phyloP scores from a whole-genome alignment of 1,140 invertebrate genomes.

The Aradophagus sp. region DNA sequence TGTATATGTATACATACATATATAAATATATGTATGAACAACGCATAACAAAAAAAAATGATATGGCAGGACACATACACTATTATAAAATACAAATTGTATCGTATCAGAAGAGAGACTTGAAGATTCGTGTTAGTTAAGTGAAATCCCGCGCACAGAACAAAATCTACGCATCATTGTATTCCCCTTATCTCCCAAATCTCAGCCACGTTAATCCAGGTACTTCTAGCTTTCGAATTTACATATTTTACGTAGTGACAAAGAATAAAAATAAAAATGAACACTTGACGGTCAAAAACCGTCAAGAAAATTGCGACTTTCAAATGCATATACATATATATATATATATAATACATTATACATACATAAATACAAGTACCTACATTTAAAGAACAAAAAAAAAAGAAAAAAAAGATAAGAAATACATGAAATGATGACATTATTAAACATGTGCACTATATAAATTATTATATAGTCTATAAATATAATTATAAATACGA shows the following conservation, averaged over 20 bases:
- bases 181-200: conserved; percentile 37
- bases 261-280: conserved; percentile 13
- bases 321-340: conserved; percentile 57
- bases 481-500: conserved; percentile 63
- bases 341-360: conserved; percentile 60
- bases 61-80: too few species aligned
- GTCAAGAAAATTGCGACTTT: conserved; percentile 49
- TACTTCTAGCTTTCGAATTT: conserved; percentile 66
- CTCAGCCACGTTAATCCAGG: conserved; percentile 49
- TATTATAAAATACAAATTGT: too few species aligned
- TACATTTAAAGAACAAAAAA: conserved; percentile 26
- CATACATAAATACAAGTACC: conserved; percentile 61
- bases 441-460: conserved; percentile 65
- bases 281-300: conserved; percentile 34
- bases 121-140: too few species aligned
- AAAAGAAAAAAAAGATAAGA: conserved; percentile 3
- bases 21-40: too few species aligned
- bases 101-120: too few species aligned
- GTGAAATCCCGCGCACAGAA: too few species aligned
- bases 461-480: conserved; percentile 62
- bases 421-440: conserved; percentile 64
- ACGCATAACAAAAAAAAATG: too few species aligned
- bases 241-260: conserved; percentile 67
- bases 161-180: conserved; percentile 53
- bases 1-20: too few species aligned